phyloP scores from a whole-genome alignment of 2,797 vertebrate species.

The Hephaestus fuliginosus region DNA sequence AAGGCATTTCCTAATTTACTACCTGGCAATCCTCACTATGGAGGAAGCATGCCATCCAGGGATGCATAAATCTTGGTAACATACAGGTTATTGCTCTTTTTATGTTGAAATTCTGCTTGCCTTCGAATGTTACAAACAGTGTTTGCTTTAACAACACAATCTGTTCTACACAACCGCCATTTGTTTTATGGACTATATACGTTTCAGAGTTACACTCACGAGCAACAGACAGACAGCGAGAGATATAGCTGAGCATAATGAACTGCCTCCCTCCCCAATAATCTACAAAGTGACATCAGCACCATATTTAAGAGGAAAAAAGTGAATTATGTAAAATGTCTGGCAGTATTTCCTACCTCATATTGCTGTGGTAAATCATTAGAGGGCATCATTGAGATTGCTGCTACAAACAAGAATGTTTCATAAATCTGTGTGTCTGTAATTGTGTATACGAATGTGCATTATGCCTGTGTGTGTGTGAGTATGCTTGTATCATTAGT shows the following conservation, averaged over 20 bases:
- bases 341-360: constrained; percentile 78
- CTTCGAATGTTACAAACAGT: constrained; percentile 82
- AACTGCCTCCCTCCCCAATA: constrained; percentile 77
- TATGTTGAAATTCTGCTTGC: constrained; percentile 83
- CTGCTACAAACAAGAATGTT: constrained; percentile 65
- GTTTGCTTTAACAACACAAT: constrained; percentile 87
- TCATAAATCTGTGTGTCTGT: constrained; percentile 78
- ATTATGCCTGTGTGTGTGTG: constrained; percentile 26
- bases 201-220: constrained; percentile 67
- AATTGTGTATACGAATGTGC: constrained; percentile 39
- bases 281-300: constrained; percentile 81
- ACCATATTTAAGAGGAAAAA: constrained; percentile 75
- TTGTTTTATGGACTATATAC: constrained; percentile 86
- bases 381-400: constrained; percentile 76
- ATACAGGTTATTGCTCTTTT: constrained; percentile 85
- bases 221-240: constrained; percentile 68
- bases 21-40: constrained; percentile 80
- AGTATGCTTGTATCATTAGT: constrained; percentile 53
- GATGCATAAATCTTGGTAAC: constrained; percentile 83
- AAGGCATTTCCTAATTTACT: constrained; percentile 83
- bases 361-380: constrained; percentile 85
- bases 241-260: constrained; percentile 72
- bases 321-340: constrained; percentile 84
- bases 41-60: constrained; percentile 72
- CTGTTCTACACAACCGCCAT: constrained; percentile 84